These are phyloP conservation scores for Idris sp. DNA, from an alignment of 1,140 invertebrate species.

Conservation along the genomic window DNA sequence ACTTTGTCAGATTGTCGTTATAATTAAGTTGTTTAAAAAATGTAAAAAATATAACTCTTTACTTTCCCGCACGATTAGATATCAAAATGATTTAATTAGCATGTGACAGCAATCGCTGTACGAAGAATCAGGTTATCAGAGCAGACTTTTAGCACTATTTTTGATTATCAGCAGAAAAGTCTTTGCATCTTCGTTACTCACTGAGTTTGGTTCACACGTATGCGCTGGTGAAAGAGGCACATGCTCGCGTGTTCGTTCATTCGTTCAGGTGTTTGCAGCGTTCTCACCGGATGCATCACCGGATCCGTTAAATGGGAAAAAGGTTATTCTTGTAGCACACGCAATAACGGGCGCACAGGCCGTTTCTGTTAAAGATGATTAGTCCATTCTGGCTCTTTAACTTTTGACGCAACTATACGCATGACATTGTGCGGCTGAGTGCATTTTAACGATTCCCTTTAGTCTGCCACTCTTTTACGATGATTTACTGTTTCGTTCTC, in stretches of 20 bases:
- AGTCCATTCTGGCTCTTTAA: conserved; percentile 47
- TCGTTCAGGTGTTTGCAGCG: conserved; percentile 67
- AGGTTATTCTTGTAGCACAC: conserved; percentile 68
- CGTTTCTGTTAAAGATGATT: conserved; percentile 51
- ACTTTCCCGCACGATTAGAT: no score
- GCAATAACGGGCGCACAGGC: conserved; percentile 47
- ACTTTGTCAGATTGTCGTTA: no score
- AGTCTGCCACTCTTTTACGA: conserved; percentile 17
- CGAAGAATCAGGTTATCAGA: conserved; percentile 9
- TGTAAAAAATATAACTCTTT: no score
- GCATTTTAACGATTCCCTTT: conserved; percentile 41
- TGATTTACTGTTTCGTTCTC: conserved; percentile 1
- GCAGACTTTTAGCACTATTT: conserved; percentile 34
- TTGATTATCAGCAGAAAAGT: conserved; percentile 16
- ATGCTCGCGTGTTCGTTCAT: conserved; percentile 60
- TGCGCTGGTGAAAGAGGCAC: conserved; percentile 42
- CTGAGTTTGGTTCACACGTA: conserved; percentile 38
- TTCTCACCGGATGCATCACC: conserved; percentile 70
- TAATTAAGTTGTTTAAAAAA: no score
- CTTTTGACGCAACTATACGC: conserved; percentile 45
- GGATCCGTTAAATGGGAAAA: conserved; percentile 70
- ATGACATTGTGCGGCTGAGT: conserved; percentile 25
- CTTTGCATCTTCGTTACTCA: conserved; percentile 6
- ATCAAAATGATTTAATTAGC: no score
- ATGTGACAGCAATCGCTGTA: no score